These are phyloP conservation scores for Bellardia pandia DNA, from an alignment of 2,888 invertebrate species.

Conservation along the genomic window DNA sequence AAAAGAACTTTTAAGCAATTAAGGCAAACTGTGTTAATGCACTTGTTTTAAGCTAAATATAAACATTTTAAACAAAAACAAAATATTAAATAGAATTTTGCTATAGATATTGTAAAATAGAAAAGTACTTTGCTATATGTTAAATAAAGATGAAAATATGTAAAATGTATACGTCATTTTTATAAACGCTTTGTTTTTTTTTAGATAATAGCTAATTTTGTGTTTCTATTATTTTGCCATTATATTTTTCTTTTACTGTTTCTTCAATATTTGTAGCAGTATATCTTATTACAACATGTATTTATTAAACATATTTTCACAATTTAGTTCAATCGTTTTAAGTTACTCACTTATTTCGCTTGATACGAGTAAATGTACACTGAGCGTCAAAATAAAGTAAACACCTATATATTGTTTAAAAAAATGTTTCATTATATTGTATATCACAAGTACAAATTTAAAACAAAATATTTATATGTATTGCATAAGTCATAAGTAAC, in stretches of 20 bases:
- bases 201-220: not conserved
- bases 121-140: not conserved
- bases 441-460: too few relatives aligned
- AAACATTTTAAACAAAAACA: not conserved
- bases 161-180: not conserved
- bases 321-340: constrained; percentile 47
- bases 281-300: constrained; percentile 41
- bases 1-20: not conserved
- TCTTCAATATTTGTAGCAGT: not conserved
- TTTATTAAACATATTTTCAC: constrained; percentile 14
- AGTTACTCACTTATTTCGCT: constrained; percentile 14
- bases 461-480: too few relatives aligned
- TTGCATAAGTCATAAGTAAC: too few relatives aligned
- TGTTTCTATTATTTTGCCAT: not conserved
- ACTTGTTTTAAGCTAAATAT: constrained; percentile 26
- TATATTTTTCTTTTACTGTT: not conserved
- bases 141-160: not conserved
- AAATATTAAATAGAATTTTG: constrained; percentile 16
- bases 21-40: not conserved
- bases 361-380: not conserved
- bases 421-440: too few relatives aligned
- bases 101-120: too few relatives aligned
- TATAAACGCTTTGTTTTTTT: not conserved
- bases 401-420: too few relatives aligned
- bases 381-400: not conserved